Evolutionary conservation across 1,140 invertebrate species (phyloP), one percentile per base, ranked within the genome.

Genomic region (Heliconius melpomene): DNA sequence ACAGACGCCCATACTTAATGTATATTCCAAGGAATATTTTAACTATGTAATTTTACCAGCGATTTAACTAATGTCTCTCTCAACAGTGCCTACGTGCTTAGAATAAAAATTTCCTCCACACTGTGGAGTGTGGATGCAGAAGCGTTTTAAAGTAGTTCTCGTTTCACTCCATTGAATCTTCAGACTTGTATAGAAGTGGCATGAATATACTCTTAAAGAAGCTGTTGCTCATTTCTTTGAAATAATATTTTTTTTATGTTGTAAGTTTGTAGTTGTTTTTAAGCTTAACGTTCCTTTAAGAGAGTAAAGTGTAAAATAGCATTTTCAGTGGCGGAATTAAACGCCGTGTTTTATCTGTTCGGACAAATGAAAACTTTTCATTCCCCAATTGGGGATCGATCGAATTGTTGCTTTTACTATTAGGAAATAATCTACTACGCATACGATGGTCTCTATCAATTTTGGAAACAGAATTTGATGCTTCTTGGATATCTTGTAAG

Each of bases 31-130:
- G 60, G 60, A 74, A 80, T 77, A 60, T 60, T 77, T 78, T 81
- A 72, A 78, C 46, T 82, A 82, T 72, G 77, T 85, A 85, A 86
- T 86, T 86, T 86, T 79, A 86, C 84, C 80, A 82, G 77, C 83
- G 82, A 87, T 87, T 87, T 84, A 82, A 82, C 84, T 87, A 87
- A 87, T 85, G 85, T 84, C 83, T 85, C 84, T 84, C 85, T 84
- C 85, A 87, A 83, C 82, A 82, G 80, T 38, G 75, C 38, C 80
- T 80, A 83, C 85, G 85, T 87, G 85, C 81, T 83, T 85, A 72
- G 85, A 85, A 87, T 87, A 84, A 83, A 80, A 79, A 77, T 82
- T 76, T 70, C 66, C 71, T 70, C 74, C 73, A 52, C 74, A 70
- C 32, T 38, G 32, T 72, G 29, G 71, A 72, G 71, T 72, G 54